Evolutionary conservation across 2,113 vertebrate genomes (phyloP), one percentile per base, ranked within the genome.

Genomic region (Eolophus roseicapilla): DNA sequence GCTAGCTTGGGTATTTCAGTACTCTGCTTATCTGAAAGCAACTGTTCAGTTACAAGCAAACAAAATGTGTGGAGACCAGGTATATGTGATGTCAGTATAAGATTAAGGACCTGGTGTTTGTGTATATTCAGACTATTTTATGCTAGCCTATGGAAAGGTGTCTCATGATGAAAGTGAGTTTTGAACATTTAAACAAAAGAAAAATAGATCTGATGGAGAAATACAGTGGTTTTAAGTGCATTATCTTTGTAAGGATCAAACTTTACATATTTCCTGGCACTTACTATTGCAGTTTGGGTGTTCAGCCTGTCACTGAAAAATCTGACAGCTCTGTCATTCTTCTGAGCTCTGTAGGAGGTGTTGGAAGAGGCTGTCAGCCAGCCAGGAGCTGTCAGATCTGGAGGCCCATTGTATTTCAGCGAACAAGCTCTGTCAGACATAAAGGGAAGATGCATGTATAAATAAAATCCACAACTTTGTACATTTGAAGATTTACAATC

Each of bases 251-350:
- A 71, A 60, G 24, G 82, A 79, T 86, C 43, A 89, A 84, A 15
- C 6, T 60, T 7, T 43, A 43, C 19, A 1, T 68, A 52, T 67
- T 86, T 89, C 50, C 65, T 78, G 89, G 50, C 35, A 33, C 62
- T 60, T 83, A n/a, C 5, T 65, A 3, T 74, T 88, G 78, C 65
- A 93, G 89, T 87, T 94, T 60, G 84, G 82, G 46, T 94, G 86
- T 94, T 96, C 95, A 90, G 24, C 83, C 92, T 94, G 59, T 95
- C 87, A 89, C 59, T 91, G 87, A 92, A 93, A 76, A 92, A 95
- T 90, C 70, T 94, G 94, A 96, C 97, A 93, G 55, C 92, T 96
- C 93, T 96, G 83, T 96, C 87, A 95, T 95, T 97, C 94, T 91
- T 91, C 95, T 88, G 89, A 96, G 80, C 93, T 97, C 86, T 35